Evolutionary conservation across 2,797 vertebrate genomes (phyloP).

Genomic region (Loriculus beryllinus): DNA sequence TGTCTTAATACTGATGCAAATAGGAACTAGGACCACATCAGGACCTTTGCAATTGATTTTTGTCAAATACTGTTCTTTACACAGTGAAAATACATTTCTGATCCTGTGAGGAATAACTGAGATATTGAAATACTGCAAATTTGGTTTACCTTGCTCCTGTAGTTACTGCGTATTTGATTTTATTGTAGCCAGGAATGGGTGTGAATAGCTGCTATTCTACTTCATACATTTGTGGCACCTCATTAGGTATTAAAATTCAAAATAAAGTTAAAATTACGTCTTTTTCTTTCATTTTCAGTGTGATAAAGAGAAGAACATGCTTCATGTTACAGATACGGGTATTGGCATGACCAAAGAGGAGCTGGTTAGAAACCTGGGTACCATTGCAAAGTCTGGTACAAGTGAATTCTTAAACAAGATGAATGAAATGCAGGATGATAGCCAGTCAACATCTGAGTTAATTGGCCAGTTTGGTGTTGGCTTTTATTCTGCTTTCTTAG

Average conservation of each 20-base stretch:
- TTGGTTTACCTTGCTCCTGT: neutral
- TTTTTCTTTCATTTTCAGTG: slow-evolving; percentile 75
- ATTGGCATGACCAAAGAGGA: slow-evolving; percentile 98
- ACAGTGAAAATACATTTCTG: neutral
- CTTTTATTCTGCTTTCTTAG: slow-evolving; percentile 98
- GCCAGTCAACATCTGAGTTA: slow-evolving; percentile 93
- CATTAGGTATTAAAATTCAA: neutral
- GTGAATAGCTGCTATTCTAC: neutral
- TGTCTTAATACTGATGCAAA: neutral
- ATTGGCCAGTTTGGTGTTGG: slow-evolving; percentile 99
- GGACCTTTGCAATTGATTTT: neutral
- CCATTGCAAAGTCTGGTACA: slow-evolving; percentile 97
- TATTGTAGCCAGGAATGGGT: neutral
- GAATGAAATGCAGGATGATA: slow-evolving; percentile 89
- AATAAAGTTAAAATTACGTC: neutral
- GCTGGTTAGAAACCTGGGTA: slow-evolving; percentile 93
- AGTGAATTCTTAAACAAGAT: slow-evolving; percentile 97
- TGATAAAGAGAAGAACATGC: slow-evolving; percentile 98
- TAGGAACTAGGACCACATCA: neutral
- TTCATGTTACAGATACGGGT: slow-evolving; percentile 96
- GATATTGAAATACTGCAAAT: neutral
- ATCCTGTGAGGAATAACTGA: neutral
- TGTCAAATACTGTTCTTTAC: fast-evolving
- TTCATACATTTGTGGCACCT: fast-evolving
- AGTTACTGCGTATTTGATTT: neutral